These are phyloP conservation scores for Oceanites oceanicus DNA, from an alignment of 2,113 vertebrate genomes.

Conservation along the genomic window DNA sequence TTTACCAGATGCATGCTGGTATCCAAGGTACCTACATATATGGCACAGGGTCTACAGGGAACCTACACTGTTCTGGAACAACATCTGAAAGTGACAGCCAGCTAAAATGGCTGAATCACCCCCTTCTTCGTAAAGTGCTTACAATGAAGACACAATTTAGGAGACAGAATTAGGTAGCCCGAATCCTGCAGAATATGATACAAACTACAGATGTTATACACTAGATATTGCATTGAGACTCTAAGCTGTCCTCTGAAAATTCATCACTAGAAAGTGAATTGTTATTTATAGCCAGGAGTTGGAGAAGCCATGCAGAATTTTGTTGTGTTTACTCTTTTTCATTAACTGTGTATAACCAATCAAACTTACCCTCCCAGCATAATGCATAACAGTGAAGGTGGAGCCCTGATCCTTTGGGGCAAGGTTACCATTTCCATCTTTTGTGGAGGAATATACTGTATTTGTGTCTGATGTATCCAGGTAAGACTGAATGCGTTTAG, in stretches of 20 bases:
- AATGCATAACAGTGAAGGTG: conserved; percentile 88
- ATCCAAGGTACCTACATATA: background rate
- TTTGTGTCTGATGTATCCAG: conserved; percentile 79
- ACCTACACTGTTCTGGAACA: background rate
- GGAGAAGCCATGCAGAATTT: background rate
- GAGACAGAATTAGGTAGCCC: background rate
- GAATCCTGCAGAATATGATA: background rate
- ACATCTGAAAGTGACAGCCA: background rate
- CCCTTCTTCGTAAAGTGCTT: background rate
- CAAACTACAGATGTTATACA: background rate
- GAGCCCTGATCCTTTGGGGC: conserved; percentile 84
- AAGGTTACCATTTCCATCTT: conserved; percentile 93
- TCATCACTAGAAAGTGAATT: background rate
- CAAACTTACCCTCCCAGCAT: conserved; percentile 85
- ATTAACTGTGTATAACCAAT: background rate
- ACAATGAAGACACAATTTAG: background rate
- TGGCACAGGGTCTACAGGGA: background rate
- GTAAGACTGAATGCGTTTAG: conserved; percentile 85
- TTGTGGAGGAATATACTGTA: conserved; percentile 81
- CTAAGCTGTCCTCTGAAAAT: background rate
- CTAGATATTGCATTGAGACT: background rate
- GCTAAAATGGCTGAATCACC: background rate
- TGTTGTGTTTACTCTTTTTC: background rate
- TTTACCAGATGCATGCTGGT: background rate
- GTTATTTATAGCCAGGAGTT: background rate